These are phyloP conservation scores for Lymantria dispar DNA, from an alignment of 2,888 invertebrate species.

Conservation along the genomic window DNA sequence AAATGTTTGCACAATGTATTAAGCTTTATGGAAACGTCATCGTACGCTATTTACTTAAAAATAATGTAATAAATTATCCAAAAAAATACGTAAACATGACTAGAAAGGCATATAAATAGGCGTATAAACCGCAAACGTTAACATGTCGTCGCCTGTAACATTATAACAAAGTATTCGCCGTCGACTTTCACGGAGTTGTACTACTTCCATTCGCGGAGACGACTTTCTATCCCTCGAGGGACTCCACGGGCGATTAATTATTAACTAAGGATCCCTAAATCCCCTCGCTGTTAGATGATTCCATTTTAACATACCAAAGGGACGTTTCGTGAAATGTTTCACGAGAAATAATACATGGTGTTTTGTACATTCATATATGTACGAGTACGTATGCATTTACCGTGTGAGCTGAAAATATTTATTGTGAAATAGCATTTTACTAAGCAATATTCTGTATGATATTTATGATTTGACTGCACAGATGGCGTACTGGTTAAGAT, in stretches of 20 bases:
- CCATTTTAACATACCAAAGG: constrained; percentile 6
- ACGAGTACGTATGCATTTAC: no score
- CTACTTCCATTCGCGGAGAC: constrained; percentile 15
- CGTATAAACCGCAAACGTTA: neutral
- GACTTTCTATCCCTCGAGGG: constrained; percentile 3
- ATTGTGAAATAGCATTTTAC: no score
- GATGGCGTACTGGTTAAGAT: no score
- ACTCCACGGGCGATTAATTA: constrained; percentile 27
- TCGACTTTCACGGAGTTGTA: constrained; percentile 1
- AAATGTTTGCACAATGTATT: no score
- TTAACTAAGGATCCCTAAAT: constrained; percentile 26
- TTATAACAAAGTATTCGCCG: constrained; percentile 1
- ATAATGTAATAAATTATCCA: neutral
- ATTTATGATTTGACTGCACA: no score
- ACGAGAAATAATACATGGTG: neutral
- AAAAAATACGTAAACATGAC: neutral
- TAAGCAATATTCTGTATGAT: no score
- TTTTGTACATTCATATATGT: neutral
- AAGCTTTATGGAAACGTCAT: no score
- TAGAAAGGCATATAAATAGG: neutral
- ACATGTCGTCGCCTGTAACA: neutral
- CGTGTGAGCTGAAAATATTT: no score
- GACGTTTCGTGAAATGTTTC: constrained; percentile 1
- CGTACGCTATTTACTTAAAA: no score
- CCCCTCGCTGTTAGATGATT: constrained; percentile 11